Base-by-base conservation (phyloP, 2,797 vertebrate genomes). In the Melanotaenia boesemani region DNA sequence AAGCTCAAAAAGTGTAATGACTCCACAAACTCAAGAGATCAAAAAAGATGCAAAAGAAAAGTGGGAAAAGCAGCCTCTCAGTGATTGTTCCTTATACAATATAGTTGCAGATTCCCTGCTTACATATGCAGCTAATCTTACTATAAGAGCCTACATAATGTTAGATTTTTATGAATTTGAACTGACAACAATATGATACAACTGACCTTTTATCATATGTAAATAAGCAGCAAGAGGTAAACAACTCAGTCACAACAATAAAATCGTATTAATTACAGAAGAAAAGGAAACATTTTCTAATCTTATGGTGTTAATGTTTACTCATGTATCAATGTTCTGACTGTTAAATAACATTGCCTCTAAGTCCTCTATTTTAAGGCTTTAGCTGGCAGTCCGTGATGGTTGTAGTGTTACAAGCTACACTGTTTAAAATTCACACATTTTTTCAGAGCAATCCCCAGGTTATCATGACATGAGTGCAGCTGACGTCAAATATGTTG, bases 401-500 rank as follows among this genome's bases (percentile, higher is more conserved):
- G 34, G 15, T 11, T 5, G 22, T 66, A 22, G 26, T 68, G 57
- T 72, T 68, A 20, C 0, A 1, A 61, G 34, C 63, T 22, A 22
- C 50, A 6, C 39, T 50, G 55, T 70, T 78, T 72, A 20, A 70
- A 70, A 81, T 59, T 77, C 67, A 39, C 52, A 70, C 30, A 9
- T 73, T 55, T 72, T 61, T 74, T 48, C 67, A 3, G 39, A 70
- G 30, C n/a, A 1, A 59, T 54, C 69, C 79, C 54, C 59, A 20
- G 78, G 86, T 82, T 81, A 77, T 81, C 61, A 41, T 46, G 63
- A 70, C 3, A 2, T 71, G 75, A 76, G 74, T 1, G 74, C 65
- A 56, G 70, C 60, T 89, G 83, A 89, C 74, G 77, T 89, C 81
- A 87, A 62, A 73, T 41, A 54, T 2, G 30, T 74, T 28, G 48